Conservation (phyloP, 2,113 vertebrate species). For the Calidris pugnax region DNA sequence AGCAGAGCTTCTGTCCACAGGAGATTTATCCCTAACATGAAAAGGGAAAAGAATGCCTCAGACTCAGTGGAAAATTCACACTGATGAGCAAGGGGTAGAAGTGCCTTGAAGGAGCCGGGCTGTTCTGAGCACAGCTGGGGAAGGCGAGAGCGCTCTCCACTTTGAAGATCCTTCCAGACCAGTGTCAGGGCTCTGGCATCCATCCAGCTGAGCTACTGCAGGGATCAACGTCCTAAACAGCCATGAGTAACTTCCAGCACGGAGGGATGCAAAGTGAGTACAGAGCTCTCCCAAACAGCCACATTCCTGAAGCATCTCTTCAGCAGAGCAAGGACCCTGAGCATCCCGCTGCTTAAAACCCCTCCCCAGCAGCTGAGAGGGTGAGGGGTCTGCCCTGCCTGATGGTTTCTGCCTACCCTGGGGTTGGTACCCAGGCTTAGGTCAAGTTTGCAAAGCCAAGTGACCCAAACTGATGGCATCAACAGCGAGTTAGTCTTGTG, state of each 20-base stretch:
- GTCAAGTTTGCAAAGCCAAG: background rate
- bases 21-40: background rate
- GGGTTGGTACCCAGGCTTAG: background rate
- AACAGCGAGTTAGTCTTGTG: background rate
- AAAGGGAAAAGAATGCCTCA: background rate
- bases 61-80: background rate
- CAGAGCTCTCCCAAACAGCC: background rate
- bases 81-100: background rate
- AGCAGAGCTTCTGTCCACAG: background rate
- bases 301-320: background rate
- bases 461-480: background rate
- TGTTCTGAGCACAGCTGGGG: background rate
- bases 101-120: fast-evolving
- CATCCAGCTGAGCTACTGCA: background rate
- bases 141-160: background rate
- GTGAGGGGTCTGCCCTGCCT: background rate
- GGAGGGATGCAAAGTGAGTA: background rate
- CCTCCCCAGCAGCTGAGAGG: background rate
- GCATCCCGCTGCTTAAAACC: background rate
- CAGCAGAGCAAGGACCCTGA: background rate
- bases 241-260: background rate
- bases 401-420: background rate
- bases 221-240: background rate
- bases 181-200: background rate
- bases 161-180: background rate